These are phyloP conservation scores for pig (Sus scrofa) DNA, from an alignment of 2,113 vertebrate species.

Conservation along the genomic window T2T-Sscrofa CM000817.6:29227501-29228000, in stretches of 20 bases:
- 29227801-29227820: no score
- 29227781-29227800: no score
- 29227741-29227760: neutral
- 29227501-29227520: conserved; percentile 97
- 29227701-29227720: neutral
- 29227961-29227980: neutral
- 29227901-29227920: no score
- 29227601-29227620: conserved; percentile 91
- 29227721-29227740: neutral
- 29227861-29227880: no score
- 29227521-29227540: conserved; percentile 98
- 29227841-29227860: no score
- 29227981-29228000: neutral
- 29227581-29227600: conserved; percentile 93
- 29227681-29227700: accelerated
- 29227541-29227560: conserved; percentile 95
- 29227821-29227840: no score
- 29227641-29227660: neutral
- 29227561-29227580: conserved; percentile 96
- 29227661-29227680: neutral
- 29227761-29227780: neutral
- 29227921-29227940: no score
- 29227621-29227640: conserved; percentile 88
- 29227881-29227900: no score
- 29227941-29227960: no score